Conservation (phyloP, 2,113 vertebrate species). For the Apteryx mantelli region DNA sequence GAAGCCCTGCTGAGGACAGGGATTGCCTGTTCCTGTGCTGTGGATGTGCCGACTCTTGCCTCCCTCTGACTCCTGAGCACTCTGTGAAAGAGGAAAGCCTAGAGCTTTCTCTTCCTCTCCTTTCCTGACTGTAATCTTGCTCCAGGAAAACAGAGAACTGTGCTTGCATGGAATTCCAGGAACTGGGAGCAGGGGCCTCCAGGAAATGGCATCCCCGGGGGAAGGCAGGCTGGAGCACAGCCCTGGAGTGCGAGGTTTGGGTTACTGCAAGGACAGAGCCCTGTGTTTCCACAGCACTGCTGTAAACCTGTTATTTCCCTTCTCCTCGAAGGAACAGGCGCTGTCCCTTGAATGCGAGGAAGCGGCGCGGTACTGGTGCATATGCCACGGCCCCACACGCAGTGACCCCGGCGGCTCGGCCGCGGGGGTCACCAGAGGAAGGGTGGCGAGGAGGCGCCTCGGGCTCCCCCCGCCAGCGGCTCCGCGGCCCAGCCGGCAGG, state of each 20-base stretch:
- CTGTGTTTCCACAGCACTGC: background rate
- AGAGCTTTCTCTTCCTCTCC: background rate
- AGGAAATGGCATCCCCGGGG: background rate
- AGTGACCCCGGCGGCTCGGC: rapidly evolving
- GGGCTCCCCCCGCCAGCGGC: background rate
- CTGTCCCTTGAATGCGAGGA: too few relatives aligned
- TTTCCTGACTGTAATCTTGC: background rate
- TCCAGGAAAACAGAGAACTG: background rate
- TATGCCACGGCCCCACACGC: rapidly evolving
- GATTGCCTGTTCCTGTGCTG: rapidly evolving
- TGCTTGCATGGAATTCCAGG: background rate
- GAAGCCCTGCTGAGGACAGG: rapidly evolving
- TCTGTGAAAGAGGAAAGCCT: background rate
- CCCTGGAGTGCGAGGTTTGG: background rate
- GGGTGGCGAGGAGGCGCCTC: background rate
- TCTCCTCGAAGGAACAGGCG: background rate
- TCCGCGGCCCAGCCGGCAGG: background rate
- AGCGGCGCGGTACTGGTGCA: background rate
- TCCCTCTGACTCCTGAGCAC: background rate
- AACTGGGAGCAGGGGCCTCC: background rate
- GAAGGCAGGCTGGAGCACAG: background rate
- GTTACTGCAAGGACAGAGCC: background rate
- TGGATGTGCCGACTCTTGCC: background rate
- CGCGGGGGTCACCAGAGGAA: slow-evolving; percentile 5
- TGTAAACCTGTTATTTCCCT: background rate